Percentiles rank a stretch among this genome's conserved stretches.
Conservation (phyloP, 2,888 invertebrate species). For the Mycalesis mineus region DNA sequence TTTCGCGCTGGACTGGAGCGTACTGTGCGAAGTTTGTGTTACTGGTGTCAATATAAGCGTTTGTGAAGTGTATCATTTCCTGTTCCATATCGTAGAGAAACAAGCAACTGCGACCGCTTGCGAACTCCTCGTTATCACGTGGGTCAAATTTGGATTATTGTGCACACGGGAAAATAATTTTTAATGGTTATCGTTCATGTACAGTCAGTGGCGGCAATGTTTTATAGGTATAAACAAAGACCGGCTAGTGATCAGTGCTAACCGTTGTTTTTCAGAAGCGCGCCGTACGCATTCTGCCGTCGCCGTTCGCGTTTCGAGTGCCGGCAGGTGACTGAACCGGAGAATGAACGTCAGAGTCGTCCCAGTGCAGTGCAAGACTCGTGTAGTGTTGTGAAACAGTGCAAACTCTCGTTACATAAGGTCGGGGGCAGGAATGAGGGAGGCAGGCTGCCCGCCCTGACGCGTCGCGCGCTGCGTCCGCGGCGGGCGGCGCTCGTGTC, state of each 20-base stretch:
- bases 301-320: conserved; percentile 44
- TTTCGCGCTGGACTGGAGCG: conserved; percentile 21
- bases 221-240: conserved; percentile 46
- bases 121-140: conserved; percentile 75
- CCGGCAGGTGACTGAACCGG: conserved; percentile 61
- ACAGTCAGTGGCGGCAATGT: conserved; percentile 32
- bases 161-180: conserved; percentile 39
- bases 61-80: conserved; percentile 69
- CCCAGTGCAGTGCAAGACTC: conserved; percentile 52
- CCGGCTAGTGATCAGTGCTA: conserved; percentile 58
- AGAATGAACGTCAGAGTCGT: conserved; percentile 45
- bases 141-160: conserved; percentile 70
- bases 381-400: conserved; percentile 53
- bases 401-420: conserved; percentile 63
- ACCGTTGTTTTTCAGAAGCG: conserved; percentile 70
- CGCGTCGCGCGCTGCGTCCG: conserved; percentile 61
- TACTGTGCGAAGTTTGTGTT: conserved; percentile 29
- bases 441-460: conserved; percentile 60
- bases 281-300: conserved; percentile 50
- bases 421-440: conserved; percentile 53
- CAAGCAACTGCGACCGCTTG: conserved; percentile 71
- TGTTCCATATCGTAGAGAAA: conserved; percentile 66
- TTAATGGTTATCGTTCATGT: conserved; percentile 32
- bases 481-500: conserved; percentile 82
- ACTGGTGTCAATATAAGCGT: conserved; percentile 42